Percentiles rank a stretch among this genome's conserved stretches.
phyloP scores from a whole-genome alignment of 1,140 invertebrate species.

The Drosophila nigrodunni region DNA sequence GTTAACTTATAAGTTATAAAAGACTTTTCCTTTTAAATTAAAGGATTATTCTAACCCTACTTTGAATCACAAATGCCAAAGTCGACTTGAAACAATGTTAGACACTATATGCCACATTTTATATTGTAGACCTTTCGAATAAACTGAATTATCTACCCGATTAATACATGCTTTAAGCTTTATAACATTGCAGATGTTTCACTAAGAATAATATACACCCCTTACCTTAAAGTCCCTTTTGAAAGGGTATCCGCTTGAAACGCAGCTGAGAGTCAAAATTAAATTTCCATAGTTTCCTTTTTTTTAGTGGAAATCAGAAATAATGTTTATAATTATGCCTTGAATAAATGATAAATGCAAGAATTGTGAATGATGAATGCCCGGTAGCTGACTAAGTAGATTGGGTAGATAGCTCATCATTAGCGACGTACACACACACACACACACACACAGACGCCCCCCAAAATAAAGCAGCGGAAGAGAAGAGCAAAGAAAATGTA shows the following conservation, averaged over 20 bases:
- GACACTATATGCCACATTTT: no score
- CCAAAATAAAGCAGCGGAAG: constrained; percentile 14
- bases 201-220: not conserved
- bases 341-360: constrained; percentile 65
- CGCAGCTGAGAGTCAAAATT: constrained; percentile 27
- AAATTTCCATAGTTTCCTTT: constrained; percentile 7
- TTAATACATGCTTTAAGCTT: no score
- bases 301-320: constrained; percentile 55
- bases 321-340: constrained; percentile 72
- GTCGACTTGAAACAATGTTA: no score
- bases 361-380: constrained; percentile 59
- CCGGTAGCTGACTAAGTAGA: constrained; percentile 16
- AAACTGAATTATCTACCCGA: no score
- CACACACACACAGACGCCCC: constrained; percentile 40
- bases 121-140: no score
- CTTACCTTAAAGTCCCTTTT: not conserved
- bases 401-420: constrained; percentile 47
- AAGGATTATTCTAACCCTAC: no score
- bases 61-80: no score
- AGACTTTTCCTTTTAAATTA: no score
- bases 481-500: not conserved
- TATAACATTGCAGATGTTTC: no score
- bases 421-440: constrained; percentile 47
- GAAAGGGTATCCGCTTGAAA: constrained; percentile 5
- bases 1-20: no score